phyloP scores from a whole-genome alignment of 1,140 invertebrate genomes.

The Drosophila rhopaloa region DNA sequence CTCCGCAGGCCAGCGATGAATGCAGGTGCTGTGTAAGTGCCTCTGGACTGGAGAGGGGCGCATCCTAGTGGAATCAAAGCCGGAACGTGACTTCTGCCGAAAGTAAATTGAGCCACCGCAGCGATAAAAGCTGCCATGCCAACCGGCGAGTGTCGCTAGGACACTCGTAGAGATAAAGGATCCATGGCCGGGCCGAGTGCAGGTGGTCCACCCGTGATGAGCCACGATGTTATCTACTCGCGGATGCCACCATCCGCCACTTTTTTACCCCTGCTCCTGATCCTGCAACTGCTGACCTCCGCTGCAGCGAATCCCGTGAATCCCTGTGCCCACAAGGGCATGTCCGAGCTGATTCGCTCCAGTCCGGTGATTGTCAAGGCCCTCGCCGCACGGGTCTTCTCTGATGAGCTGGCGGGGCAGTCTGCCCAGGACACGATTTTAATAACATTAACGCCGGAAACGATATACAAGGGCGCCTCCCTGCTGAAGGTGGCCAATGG shows the following conservation, averaged over 20 bases:
- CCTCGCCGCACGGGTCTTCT: constrained; percentile 75
- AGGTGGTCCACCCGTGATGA: constrained; percentile 32
- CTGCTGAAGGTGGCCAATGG: constrained; percentile 72
- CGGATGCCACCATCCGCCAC: constrained; percentile 9
- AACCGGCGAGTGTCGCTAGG: constrained; percentile 57
- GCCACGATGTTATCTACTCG: constrained; percentile 30
- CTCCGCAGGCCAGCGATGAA: constrained; percentile 46
- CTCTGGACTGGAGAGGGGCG: constrained; percentile 6
- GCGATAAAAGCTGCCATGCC: constrained; percentile 72
- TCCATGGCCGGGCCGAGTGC: constrained; percentile 34
- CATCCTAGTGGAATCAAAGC: constrained; percentile 61
- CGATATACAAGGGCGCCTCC: constrained; percentile 84
- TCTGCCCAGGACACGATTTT: constrained; percentile 55
- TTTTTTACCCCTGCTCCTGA: constrained; percentile 18
- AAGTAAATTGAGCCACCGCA: constrained; percentile 69
- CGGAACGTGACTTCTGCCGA: constrained; percentile 73
- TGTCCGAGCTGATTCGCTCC: constrained; percentile 77
- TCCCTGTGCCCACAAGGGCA: constrained; percentile 76
- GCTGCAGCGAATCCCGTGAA: constrained; percentile 36
- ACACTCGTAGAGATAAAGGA: constrained; percentile 66
- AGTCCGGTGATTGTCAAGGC: constrained; percentile 83
- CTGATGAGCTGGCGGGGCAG: constrained; percentile 44
- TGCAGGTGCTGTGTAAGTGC: constrained; percentile 54
- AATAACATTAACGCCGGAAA: constrained; percentile 84
- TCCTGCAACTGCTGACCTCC: constrained; percentile 30